A percentile compares a stretch with the other conserved stretches of the same genome.
phyloP scores from a whole-genome alignment of 2,113 vertebrate genomes.

The Semnopithecus entellus region DNA sequence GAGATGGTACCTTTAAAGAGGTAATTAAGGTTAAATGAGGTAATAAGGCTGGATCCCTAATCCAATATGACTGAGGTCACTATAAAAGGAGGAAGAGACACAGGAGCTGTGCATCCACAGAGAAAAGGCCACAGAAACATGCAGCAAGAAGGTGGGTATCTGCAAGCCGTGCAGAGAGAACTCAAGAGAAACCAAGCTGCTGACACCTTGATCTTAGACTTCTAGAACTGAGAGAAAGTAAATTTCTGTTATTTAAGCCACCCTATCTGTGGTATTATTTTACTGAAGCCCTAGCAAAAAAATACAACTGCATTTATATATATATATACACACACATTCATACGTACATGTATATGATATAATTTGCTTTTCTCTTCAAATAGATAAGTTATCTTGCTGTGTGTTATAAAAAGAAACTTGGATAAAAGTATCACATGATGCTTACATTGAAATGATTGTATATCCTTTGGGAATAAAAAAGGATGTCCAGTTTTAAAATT shows the following conservation, averaged over 20 bases:
- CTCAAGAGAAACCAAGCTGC: neutral
- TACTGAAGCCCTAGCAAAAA: neutral
- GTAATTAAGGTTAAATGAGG: neutral
- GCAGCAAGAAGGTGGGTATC: fast-evolving
- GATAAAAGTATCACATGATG: neutral
- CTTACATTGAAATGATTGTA: neutral
- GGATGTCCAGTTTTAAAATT: neutral
- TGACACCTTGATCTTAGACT: neutral
- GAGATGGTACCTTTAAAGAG: neutral
- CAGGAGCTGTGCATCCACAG: fast-evolving
- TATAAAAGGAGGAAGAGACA: neutral
- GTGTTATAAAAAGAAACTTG: neutral
- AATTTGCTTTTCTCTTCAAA: constrained; percentile 3
- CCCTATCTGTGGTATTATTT: neutral
- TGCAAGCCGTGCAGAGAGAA: neutral
- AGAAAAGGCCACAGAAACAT: neutral
- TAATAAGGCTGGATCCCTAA: neutral
- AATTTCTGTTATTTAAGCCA: neutral
- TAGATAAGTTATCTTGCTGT: neutral
- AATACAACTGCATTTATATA: neutral
- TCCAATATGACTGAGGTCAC: neutral
- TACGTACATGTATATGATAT: neutral
- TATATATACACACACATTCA: neutral
- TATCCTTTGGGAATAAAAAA: neutral
- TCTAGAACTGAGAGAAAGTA: neutral